These are phyloP conservation scores for Palythoa grandiflora DNA, from an alignment of 92 coral and sea anemone genomes.

Conservation along the genomic window DNA sequence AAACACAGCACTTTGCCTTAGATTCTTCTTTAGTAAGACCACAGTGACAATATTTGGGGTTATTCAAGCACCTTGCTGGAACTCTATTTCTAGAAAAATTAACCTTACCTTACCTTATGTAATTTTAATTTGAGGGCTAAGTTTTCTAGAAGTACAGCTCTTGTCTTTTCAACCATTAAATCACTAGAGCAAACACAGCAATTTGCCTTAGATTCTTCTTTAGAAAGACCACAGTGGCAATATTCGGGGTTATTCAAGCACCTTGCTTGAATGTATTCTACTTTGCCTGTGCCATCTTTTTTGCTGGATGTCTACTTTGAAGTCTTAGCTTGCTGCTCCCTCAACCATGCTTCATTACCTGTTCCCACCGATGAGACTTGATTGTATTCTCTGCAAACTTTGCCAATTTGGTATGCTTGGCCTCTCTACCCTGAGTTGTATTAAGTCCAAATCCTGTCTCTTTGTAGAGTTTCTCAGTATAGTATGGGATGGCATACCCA, in stretches of 20 bases:
- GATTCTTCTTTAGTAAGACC: slow-evolving; percentile 10
- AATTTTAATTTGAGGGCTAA: slow-evolving; percentile 9
- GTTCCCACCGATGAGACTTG: slow-evolving; percentile 53
- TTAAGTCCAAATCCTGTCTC: slow-evolving; percentile 38
- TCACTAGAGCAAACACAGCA: slow-evolving; percentile 9
- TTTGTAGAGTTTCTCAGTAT: slow-evolving; percentile 40
- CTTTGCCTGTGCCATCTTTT: slow-evolving; percentile 4
- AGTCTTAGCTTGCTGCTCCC: slow-evolving; percentile 47
- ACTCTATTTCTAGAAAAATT: background rate
- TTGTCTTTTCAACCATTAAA: background rate
- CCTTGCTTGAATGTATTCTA: slow-evolving; percentile 1
- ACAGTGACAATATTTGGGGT: slow-evolving; percentile 11
- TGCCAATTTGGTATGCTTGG: slow-evolving; percentile 50
- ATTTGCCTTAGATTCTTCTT: slow-evolving; percentile 10
- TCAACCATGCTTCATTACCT: slow-evolving; percentile 61
- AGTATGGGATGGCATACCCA: slow-evolving; percentile 61
- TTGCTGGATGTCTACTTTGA: slow-evolving; percentile 1
- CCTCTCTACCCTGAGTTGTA: slow-evolving; percentile 58
- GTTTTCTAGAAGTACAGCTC: background rate
- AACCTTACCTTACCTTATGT: slow-evolving; percentile 7
- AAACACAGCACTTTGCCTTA: slow-evolving; percentile 8
- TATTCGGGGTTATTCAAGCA: slow-evolving; percentile 14
- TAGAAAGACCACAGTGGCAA: slow-evolving; percentile 9
- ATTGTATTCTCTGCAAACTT: slow-evolving; percentile 55
- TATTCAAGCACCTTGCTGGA: slow-evolving; percentile 9